Conservation (phyloP, 2,113 vertebrate species). For the Syngnathus floridae region DNA sequence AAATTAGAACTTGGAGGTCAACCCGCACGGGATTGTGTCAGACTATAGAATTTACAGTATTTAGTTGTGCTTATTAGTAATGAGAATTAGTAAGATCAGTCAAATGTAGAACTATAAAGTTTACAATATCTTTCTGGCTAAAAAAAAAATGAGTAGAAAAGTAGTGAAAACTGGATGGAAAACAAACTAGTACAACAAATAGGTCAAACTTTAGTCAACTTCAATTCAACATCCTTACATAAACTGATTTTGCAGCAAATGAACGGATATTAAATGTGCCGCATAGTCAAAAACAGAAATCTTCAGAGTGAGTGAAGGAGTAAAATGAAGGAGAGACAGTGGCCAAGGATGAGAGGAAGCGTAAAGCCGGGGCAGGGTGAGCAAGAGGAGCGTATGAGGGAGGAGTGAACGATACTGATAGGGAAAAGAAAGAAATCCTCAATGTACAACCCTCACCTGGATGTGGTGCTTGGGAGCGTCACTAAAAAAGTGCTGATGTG, state of each 20-base stretch:
- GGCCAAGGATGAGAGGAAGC: conserved; percentile 54
- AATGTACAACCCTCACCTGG: conserved; percentile 65
- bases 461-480: conserved; percentile 63
- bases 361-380: conserved; percentile 29
- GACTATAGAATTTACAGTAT: too few species aligned
- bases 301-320: conserved; percentile 47
- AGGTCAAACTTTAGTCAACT: too few species aligned
- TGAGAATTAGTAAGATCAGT: too few species aligned
- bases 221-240: too few species aligned
- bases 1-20: background rate
- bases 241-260: too few species aligned
- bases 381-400: conserved; percentile 42
- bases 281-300: conserved; percentile 51
- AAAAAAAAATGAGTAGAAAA: too few species aligned
- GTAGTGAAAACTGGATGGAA: too few species aligned
- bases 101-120: too few species aligned
- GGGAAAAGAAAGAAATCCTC: conserved; percentile 60
- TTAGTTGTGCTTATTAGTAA: too few species aligned
- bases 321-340: conserved; percentile 40
- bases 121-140: too few species aligned
- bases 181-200: too few species aligned
- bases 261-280: too few species aligned
- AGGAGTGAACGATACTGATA: conserved; percentile 60
- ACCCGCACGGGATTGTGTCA: background rate
- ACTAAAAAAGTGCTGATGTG: conserved; percentile 74